Evolutionary conservation across 2,113 vertebrate genomes (phyloP), one percentile per base, ranked within the genome.

Genomic region (Accipiter virgatus): DNA sequence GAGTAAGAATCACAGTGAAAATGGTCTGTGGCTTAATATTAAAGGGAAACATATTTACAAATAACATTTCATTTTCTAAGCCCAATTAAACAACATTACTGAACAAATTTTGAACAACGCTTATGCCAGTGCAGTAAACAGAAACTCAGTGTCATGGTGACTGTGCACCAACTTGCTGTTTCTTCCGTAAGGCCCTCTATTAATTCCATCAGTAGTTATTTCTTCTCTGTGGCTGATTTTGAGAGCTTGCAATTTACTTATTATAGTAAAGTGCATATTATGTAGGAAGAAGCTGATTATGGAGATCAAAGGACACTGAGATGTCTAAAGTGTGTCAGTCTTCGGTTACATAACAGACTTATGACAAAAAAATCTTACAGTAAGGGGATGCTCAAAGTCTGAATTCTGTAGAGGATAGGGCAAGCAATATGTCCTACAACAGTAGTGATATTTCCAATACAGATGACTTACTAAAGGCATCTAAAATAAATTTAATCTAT

Each of bases 1-100:
- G 45, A 92, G 31, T 74, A 79, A 86, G 14, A 96, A 65, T 45
- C 66, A 58, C 12, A 81, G 31, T 94, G 50, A 95, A 91, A 96
- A 87, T n/a, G 61, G 78, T 58, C 31, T 62, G 61, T 40, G 73
- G 52, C 53, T 95, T 95, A 81, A 71, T 80, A 85, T 88, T 78
- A 58, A 81, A 72, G 14, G 25, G 22, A 67, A 90, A 70, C 45
- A 77, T 93, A 90, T 96, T 96, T 96, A 91, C 63, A 88, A 97
- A 40, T 83, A 65, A 29, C 14, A 29, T 50, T 94, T 93, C 73
- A 17, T 25, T 95, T 74, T 86, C 81, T 52, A 80, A 90, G n/a
- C 55, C 36, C 3, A 96, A 72, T 65, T 91, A 82, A 90, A 83
- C 22, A 93, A 56, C 21, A n/a, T 67, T 71, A 53, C 12, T 66